Evolutionary conservation across 2,888 invertebrate species (phyloP), one percentile per base, ranked within the genome.

Genomic region (Gastrophysa polygoni): DNA sequence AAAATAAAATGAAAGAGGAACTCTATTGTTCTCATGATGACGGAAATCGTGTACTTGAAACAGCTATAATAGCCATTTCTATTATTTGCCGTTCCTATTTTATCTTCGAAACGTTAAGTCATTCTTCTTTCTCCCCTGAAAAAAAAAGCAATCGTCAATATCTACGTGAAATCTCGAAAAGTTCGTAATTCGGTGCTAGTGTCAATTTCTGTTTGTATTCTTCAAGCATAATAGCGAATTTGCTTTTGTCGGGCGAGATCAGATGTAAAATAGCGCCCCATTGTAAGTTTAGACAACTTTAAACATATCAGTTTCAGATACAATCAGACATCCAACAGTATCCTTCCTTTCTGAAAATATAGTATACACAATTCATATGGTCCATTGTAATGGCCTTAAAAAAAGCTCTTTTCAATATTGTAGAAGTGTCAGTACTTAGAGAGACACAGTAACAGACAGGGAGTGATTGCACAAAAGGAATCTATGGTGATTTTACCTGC

Each of bases 341-440:
- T 38, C 14, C 38, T n/a, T 14, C 14, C 14, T 38, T 49, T 49
- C 1, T 14, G 1, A 43, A 17, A 43, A 16, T 16, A 1, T 16
- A 10, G 17, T 16, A 11, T 7, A 10, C 14, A 28, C n/a, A 20
- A 28, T 51, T 57, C 21, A 21, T 54, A 62, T 73, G 79, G 73
- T 34, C 73, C 47, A 64, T 60, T 73, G 69, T 32, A 70, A 70
- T 72, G 70, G 64, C 67, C 71, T 73, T 72, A 71, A 75, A 78
- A 77, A 78, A 78, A 76, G 75, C 67, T 75, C 77, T 77, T 77
- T 79, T 79, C 72, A 71, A 74, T 75, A 79, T 80, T 81, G 80
- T 81, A 67, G 73, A 79, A 78, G 80, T 81, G 81, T 81, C 81
- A 81, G 75, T 80, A 79, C 80, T 81, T 80, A 81, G 80, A 76